Conservation (phyloP, 2,888 invertebrate genomes). For the Lasioglossum zephyrum region DNA sequence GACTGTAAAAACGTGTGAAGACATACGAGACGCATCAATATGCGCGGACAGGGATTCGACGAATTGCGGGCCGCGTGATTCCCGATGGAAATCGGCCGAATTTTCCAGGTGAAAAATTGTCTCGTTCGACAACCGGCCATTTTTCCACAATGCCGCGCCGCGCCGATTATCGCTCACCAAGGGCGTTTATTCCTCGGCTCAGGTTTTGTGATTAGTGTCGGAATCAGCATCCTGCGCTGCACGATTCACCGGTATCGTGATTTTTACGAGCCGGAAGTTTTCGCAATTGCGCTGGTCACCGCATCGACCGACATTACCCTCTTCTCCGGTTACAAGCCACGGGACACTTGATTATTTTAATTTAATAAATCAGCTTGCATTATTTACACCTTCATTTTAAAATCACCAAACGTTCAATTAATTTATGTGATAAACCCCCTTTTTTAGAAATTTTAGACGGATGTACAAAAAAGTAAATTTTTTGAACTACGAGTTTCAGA, state of each 20-base stretch:
- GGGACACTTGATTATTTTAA: neutral
- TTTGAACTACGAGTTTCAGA: neutral
- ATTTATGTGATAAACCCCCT: neutral
- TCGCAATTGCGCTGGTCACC: neutral
- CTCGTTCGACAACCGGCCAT: conserved; percentile 15
- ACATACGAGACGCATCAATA: conserved; percentile 39
- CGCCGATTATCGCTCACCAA: neutral
- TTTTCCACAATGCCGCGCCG: conserved; percentile 4
- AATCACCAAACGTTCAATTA: neutral
- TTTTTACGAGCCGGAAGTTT: neutral
- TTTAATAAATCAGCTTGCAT: neutral
- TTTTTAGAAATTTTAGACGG: neutral
- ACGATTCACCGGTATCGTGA: conserved; percentile 1
- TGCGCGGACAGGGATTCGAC: conserved; percentile 36
- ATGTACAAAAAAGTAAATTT: neutral
- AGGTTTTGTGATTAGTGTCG: conserved; percentile 4
- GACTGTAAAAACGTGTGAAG: conserved; percentile 29
- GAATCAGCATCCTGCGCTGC: neutral
- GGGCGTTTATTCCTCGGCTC: neutral
- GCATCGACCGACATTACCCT: neutral
- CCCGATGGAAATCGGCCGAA: conserved; percentile 34
- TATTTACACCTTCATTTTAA: neutral
- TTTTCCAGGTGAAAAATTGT: conserved; percentile 22
- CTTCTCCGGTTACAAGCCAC: neutral
- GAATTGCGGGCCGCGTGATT: conserved; percentile 19